These are phyloP conservation scores for Smittia aterrima DNA, from an alignment of 2,888 invertebrate genomes.

Conservation along the genomic window DNA sequence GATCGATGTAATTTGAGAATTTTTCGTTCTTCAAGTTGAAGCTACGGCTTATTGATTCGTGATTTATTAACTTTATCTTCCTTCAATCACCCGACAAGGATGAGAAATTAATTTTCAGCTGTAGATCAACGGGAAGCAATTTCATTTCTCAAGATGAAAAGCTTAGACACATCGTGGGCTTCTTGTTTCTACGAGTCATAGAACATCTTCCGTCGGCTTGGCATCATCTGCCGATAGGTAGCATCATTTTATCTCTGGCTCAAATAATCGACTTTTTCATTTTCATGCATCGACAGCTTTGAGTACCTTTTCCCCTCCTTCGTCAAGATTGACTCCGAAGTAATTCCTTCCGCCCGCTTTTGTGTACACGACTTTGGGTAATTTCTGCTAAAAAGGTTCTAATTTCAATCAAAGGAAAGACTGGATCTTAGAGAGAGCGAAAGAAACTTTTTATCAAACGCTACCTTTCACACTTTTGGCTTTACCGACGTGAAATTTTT, in stretches of 20 bases:
- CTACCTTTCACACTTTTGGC: neutral
- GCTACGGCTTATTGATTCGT: neutral
- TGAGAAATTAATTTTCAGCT: neutral
- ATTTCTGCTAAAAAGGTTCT: constrained; percentile 12
- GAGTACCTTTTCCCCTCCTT: neutral
- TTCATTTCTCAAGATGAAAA: too few relatives aligned
- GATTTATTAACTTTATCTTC: constrained; percentile 8
- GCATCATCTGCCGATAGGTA: too few relatives aligned
- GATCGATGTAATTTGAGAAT: too few relatives aligned
- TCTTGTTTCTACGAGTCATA: too few relatives aligned
- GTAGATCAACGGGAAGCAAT: too few relatives aligned
- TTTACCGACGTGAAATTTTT: neutral
- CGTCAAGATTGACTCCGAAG: neutral
- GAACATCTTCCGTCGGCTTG: too few relatives aligned
- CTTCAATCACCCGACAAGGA: neutral
- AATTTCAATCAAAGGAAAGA: neutral
- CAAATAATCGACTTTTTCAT: neutral
- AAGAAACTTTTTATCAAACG: neutral
- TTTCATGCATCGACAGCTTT: neutral
- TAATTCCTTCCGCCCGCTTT: neutral
- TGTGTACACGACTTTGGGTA: neutral
- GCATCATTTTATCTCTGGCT: neutral
- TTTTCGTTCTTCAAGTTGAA: too few relatives aligned
- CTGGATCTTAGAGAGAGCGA: neutral
- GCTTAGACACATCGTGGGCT: too few relatives aligned